Evolutionary conservation across 2,797 vertebrate species (phyloP), one percentile per base, ranked within the genome.

Genomic region (Cyprinella venusta): DNA sequence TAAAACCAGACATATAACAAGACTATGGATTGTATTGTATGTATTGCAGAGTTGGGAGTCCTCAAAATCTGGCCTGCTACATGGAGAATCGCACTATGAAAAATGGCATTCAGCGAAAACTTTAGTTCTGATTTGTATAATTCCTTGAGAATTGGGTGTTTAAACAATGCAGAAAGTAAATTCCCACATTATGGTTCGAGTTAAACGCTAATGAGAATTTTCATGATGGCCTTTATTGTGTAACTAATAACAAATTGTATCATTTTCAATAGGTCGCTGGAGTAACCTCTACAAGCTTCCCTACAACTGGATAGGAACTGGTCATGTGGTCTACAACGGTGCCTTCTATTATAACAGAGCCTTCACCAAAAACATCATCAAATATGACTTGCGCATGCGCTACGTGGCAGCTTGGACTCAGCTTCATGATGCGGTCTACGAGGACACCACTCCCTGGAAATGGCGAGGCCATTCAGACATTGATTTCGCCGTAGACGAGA

Each of bases 281-380:
- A 99, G 97, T 90, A 99, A 99, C 90, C 94, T 98, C 79, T 99
- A 97, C 92, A 99, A 99, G 88, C 94, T 99, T 65, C 98, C 98
- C 0, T 99, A 99, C 91, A 99, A 97, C 93, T 99, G 97, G 97
- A 99, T 99, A 0, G 98, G 98, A 88, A 99, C 98, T 0, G 98
- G 98, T 48, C 98, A 99, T 0, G 98, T 99, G 87, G 96, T 99
- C n/a, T 99, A 96, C 90, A 96, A 93, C 0, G 97, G 97, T 0
- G 96, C 97, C 61, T 99, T 99, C 91, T 99, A 96, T 92, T 99
- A 99, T 93, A 99, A 99, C 95, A 94, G 97, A 0, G 98, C 98
- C 89, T 99, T 99, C 94, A 99, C 97, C 91, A 98, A 97, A 92
- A 99, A 99, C 93, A 97, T 99, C 91, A 99, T 99, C 92, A 99